Conservation (phyloP, 1,140 invertebrate species). For the Anoplolepis gracilipes region DNA sequence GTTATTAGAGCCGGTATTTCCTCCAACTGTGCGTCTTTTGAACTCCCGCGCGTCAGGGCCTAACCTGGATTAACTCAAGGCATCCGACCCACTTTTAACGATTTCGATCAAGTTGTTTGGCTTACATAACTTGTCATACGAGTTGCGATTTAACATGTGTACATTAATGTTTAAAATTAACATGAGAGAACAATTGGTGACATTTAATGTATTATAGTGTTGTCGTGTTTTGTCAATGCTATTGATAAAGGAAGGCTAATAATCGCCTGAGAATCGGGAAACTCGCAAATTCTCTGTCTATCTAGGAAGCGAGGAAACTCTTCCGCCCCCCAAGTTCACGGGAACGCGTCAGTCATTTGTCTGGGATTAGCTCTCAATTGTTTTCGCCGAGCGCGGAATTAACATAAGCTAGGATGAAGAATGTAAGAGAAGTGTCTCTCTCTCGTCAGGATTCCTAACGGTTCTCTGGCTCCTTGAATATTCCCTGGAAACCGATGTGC, state of each 20-base stretch:
- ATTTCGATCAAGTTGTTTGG: not conserved
- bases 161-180: not conserved
- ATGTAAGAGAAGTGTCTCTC: conserved; percentile 79
- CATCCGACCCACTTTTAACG: conserved; percentile 59
- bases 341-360: conserved; percentile 84
- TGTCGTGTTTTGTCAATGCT: conserved; percentile 31
- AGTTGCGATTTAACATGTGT: not conserved
- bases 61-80: conserved; percentile 42
- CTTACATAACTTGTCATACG: not conserved
- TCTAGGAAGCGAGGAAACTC: conserved; percentile 28
- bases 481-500: conserved; percentile 70
- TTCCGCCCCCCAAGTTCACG: conserved; percentile 61
- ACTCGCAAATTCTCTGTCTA: conserved; percentile 65
- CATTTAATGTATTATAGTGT: not conserved
- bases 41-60: conserved; percentile 48
- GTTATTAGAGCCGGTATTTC: conserved; percentile 82
- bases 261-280: conserved; percentile 62
- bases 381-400: conserved; percentile 83
- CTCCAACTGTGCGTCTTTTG: conserved; percentile 59
- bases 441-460: conserved; percentile 73
- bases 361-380: conserved; percentile 85
- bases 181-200: not conserved
- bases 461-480: conserved; percentile 70
- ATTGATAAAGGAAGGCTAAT: not conserved
- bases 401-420: conserved; percentile 86